These are phyloP conservation scores for Andinoacara biseriatus DNA, from an alignment of 2,113 vertebrate species.

Conservation along the genomic window DNA sequence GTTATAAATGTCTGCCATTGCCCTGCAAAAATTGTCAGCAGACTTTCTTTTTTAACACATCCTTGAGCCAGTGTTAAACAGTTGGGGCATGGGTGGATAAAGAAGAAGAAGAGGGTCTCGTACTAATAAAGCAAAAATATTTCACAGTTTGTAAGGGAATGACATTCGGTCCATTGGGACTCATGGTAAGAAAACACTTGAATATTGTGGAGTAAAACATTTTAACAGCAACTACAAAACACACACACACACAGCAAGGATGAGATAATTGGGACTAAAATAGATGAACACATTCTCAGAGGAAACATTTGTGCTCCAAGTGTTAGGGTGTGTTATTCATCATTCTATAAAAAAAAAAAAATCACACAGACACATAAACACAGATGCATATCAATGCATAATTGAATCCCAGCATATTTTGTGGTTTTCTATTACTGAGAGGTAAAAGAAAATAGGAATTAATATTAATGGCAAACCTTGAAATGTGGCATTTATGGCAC, in stretches of 20 bases:
- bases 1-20: neutral
- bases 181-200: neutral
- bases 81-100: neutral
- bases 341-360: neutral
- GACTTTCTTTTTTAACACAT: neutral
- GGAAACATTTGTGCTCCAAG: neutral
- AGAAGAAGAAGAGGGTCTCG: neutral
- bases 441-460: conserved; percentile 17
- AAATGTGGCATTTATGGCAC: conserved; percentile 33
- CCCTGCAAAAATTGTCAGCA: neutral
- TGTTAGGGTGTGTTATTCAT: neutral
- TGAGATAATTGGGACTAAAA: conserved; percentile 11
- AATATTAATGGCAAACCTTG: conserved; percentile 30
- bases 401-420: conserved; percentile 5
- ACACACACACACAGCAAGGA: neutral
- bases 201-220: neutral
- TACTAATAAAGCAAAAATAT: neutral
- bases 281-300: neutral
- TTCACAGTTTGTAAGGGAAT: neutral
- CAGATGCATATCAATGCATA: neutral
- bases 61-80: neutral
- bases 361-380: neutral
- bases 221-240: conserved; percentile 10
- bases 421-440: neutral
- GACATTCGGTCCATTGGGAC: neutral